Base-by-base conservation (phyloP, 2,888 invertebrate species). In the Cheilosia variabilis region DNA sequence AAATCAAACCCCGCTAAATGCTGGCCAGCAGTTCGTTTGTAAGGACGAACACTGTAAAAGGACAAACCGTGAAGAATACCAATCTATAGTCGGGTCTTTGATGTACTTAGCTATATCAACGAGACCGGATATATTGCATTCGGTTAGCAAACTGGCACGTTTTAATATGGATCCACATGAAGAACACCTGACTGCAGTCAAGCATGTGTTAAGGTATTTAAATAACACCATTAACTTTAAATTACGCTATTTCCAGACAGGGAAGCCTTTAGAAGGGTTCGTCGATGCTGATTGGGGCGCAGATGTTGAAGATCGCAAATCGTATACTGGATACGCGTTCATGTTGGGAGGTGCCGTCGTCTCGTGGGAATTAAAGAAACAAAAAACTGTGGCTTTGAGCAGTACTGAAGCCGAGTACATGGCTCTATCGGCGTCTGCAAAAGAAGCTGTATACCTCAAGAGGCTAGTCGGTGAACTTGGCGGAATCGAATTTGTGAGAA, bases 1-100 rank as follows among this genome's bases (percentile, higher is more conserved):
- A 53, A 62, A 41, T 19, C 50, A 27, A 72, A 62, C 77, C 17
- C 82, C 87, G 2, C 43, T 87, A 22, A 82, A 81, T 15, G 58
- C 78, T n/a, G 73, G 77, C 6, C 31, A 58, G 43, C 73, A 81
- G 45, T 27, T 82, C 9, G n/a, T 17, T 6, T 78, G 87, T 57
- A 68, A 75, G 15, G 60, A 58, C 10, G 24, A 47, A 2, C 34
- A 55, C 0, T 87, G 84, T 37, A 68, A 62, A 15, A 17, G 24
- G 17, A 50, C 62, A n/a, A 58, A 86, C 37, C 10, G n/a, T 7
- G 27, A 47, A 47, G 19, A 47, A 19, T 47, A 47, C 17, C 43
- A n/a, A 27, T 27, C 27, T 1, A 27, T 27, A 27, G 27, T 27
- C 27, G 27, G 5, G 27, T 27, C 27, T 27, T 27, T 27, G 27